Conservation (phyloP, 2,888 invertebrate species). For the Drosophila nr. perissopoda region DNA sequence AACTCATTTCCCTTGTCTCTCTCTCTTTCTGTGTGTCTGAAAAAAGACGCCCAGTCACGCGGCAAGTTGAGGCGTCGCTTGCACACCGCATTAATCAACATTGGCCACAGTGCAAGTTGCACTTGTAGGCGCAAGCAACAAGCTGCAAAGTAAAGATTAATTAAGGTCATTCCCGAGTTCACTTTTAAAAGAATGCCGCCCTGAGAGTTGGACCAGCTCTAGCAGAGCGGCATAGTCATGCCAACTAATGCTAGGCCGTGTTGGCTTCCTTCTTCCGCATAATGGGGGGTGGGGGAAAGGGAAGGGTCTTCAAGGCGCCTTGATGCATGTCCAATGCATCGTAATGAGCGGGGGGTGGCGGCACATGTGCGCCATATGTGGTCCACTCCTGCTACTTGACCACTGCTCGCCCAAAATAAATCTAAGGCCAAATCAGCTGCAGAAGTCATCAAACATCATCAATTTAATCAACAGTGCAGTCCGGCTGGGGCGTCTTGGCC, state of each 20-base stretch:
- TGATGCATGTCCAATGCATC: slow-evolving; percentile 82
- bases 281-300: not conserved
- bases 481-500: slow-evolving; percentile 36
- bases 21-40: not conserved
- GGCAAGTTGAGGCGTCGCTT: slow-evolving; percentile 41
- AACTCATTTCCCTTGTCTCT: slow-evolving; percentile 66
- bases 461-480: slow-evolving; percentile 79
- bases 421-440: slow-evolving; percentile 75
- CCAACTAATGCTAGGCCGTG: slow-evolving; percentile 47
- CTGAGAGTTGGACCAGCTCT: slow-evolving; percentile 7
- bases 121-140: slow-evolving; percentile 27
- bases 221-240: slow-evolving; percentile 51
- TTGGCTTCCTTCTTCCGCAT: slow-evolving; percentile 37
- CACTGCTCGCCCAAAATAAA: slow-evolving; percentile 34
- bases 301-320: slow-evolving; percentile 64
- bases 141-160: slow-evolving; percentile 61
- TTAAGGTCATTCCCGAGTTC: slow-evolving; percentile 70
- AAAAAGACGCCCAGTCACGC: slow-evolving; percentile 73
- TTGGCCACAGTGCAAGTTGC: slow-evolving; percentile 61
- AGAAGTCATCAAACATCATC: slow-evolving; percentile 84
- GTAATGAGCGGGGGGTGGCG: slow-evolving; percentile 80
- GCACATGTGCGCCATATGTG: slow-evolving; percentile 73
- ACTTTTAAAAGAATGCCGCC: slow-evolving; percentile 67
- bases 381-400: slow-evolving; percentile 52
- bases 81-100: slow-evolving; percentile 68